Evolutionary conservation across 2,797 vertebrate genomes (phyloP).

Genomic region (Pangasius sanitwongsei): DNA sequence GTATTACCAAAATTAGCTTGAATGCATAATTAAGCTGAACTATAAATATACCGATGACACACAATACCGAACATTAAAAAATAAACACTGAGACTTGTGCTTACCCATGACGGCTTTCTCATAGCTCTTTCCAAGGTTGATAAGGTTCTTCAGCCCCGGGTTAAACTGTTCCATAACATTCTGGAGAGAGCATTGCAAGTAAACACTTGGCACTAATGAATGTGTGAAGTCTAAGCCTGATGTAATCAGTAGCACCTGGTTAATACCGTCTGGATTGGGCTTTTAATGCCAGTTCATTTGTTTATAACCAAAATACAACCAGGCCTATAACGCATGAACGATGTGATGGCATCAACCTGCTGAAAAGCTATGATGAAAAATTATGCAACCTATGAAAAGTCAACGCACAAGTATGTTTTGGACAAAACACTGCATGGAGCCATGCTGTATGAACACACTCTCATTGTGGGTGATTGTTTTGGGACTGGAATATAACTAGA

Average conservation of each 20-base stretch:
- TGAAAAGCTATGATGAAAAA: background rate
- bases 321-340: background rate
- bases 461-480: background rate
- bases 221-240: slow-evolving; percentile 32
- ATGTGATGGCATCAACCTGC: background rate
- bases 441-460: background rate
- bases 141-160: slow-evolving; percentile 92
- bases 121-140: slow-evolving; percentile 97
- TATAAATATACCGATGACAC: background rate
- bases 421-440: background rate
- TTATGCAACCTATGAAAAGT: no score
- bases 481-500: background rate
- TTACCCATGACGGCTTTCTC: slow-evolving; percentile 96
- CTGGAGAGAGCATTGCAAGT: slow-evolving; percentile 67
- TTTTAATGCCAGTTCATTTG: background rate
- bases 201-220: slow-evolving; percentile 19
- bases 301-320: background rate
- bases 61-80: background rate
- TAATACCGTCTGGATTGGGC: slow-evolving; percentile 1
- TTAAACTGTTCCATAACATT: slow-evolving; percentile 99
- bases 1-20: background rate
- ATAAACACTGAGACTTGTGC: slow-evolving; percentile 50
- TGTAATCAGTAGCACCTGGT: slow-evolving; percentile 28
- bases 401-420: background rate
- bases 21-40: background rate